Evolutionary conservation across 2,797 vertebrate species (phyloP).

Genomic region (Chaenodraco wilsoni): DNA sequence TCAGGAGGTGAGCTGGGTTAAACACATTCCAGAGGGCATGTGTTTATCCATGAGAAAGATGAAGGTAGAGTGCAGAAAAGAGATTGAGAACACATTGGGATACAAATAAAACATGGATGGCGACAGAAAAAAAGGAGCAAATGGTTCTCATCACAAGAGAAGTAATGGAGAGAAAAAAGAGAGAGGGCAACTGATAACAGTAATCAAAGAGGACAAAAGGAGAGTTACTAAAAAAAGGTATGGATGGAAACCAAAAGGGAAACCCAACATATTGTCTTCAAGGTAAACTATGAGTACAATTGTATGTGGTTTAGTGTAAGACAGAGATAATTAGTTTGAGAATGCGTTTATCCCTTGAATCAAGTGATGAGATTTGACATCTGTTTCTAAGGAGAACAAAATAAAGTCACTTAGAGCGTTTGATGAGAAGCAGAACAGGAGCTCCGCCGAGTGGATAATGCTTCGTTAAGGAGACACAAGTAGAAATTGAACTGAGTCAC

Average conservation of each 20-base stretch:
- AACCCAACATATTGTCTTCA: too few relatives aligned
- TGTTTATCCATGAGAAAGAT: conserved; percentile 25
- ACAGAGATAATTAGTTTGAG: conserved; percentile 3
- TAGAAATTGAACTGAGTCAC: too few relatives aligned
- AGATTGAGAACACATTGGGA: background rate
- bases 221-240: background rate
- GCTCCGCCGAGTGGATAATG: conserved; percentile 58
- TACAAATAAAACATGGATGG: background rate
- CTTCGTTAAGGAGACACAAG: conserved; percentile 61
- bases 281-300: background rate
- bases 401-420: conserved; percentile 56
- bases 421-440: conserved; percentile 52
- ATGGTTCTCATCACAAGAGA: background rate
- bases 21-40: conserved; percentile 46
- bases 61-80: background rate
- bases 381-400: conserved; percentile 67
- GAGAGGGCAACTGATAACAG: too few relatives aligned
- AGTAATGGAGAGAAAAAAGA: background rate
- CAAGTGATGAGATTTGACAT: conserved; percentile 44
- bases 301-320: background rate
- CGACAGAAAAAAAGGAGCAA: background rate
- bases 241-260: background rate
- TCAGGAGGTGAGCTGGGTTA: conserved; percentile 23
- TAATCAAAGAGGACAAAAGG: background rate
- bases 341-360: conserved; percentile 49